Evolutionary conservation across 2,113 vertebrate species (phyloP), one percentile per base, ranked within the genome.

Genomic region (Rhinichthys klamathensis): DNA sequence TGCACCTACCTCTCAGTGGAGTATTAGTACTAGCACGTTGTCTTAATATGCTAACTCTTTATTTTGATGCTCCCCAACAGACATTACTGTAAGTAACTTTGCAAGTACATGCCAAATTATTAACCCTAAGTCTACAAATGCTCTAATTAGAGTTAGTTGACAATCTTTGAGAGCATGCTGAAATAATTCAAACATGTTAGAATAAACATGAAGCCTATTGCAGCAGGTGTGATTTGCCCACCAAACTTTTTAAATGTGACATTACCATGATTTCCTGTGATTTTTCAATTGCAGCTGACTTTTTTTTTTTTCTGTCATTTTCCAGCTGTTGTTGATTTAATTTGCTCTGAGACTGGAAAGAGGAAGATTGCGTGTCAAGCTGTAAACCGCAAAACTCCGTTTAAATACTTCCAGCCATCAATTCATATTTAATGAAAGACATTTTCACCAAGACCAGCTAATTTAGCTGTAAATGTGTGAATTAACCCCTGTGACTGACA

Each of bases 391-490:
- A 73, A 15, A 73, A 73, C 70, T 25, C 38, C 23, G 46, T 73
- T 73, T 73, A 46, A 73, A 73, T 73, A 46, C 70, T 25, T 73
- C 0, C 38, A 73, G 38, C 70, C 21, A 46, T 46, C 38, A 73
- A 46, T 73, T 23, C 70, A 46, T 46, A 46, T 46, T 73, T 46
- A 73, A 44, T 73, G 21, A 46, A 38, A 44, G 3, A 6, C 65
- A 25, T 73, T 73, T 73, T 73, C 69, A 72, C 69, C 69, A 44
- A 41, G 21, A 15, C 70, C 38, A 25, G 23, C 41, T 46, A 73
- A 73, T 73, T 73, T 73, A 25, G 41, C 41, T 25, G n/a, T 41
- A 73, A 73, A 73, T 46, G 70, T 73, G 70, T 73, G 70, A 46
- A 46, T 73, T 73, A 46, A 46, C 41, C 41, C 70, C 12, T 25